Base-by-base conservation (phyloP, 92 coral and sea anemone species). In the Heteractis magnifica region DNA sequence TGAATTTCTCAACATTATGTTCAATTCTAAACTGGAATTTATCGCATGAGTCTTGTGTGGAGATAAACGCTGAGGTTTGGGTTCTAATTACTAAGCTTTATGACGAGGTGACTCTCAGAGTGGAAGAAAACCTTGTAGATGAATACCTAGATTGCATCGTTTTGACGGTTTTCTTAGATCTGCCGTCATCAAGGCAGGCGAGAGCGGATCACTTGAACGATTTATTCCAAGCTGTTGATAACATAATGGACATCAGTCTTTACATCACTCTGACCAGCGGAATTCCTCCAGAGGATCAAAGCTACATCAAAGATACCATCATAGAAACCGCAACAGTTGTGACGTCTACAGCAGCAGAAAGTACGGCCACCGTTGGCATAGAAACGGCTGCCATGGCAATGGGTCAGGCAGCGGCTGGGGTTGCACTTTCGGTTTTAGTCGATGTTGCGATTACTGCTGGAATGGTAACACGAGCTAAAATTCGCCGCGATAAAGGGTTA, bases 381-480 rank as follows among this genome's bases (percentile, higher is more conserved):
- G 99, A 97, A 89, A 97, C 99, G 51, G 98, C 99, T 23, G 99
- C 99, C 49, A 91, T 93, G 90, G 94, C 98, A 12, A 75, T 97
- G 76, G 99, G 99, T 4, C 99, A 97, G 65, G 99, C 99, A 10
- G 99, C 99, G 6, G 99, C 98, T 8, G 99, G 99, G 14, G 95
- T 97, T 2, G 99, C 98, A 0, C 80, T 97, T 12, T 95, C 99
- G 4, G 98, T 97, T 10, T 81, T 94, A 13, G 99, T 97, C 56
- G 99, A 97, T 72, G 84, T 97, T 41, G 99, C 94, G 19, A 90
- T 97, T 11, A 94, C 99, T 4, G 99, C 99, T 4, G 92, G 98
- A 8, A 96, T 93, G 78, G 89, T 96, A 41, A 93, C 99, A 18
- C 88, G 95, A 4, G 98, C 99, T 9, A 97, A 97, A 81, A 75